A percentile compares a stretch with the other conserved stretches of the same genome.
Conservation (phyloP, 1,140 invertebrate genomes). For the Drosophila hydei region DNA sequence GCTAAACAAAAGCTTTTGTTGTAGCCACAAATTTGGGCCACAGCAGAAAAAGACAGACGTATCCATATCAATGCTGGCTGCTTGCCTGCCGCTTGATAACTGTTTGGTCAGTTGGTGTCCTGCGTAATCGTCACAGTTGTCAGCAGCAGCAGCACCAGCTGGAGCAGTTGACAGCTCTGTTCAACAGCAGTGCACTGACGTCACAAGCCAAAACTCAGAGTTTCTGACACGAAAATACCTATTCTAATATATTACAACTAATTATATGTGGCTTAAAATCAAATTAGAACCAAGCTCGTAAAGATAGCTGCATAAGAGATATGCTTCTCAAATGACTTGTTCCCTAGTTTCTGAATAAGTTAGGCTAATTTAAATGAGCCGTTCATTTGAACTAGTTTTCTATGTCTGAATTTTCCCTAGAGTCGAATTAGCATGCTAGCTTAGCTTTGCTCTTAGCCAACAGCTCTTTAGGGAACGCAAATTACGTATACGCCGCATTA, state of each 20-base stretch:
- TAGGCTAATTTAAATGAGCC: too few relatives aligned
- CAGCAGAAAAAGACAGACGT: slow-evolving; percentile 3
- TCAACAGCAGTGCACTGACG: slow-evolving; percentile 38
- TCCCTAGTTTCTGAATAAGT: too few relatives aligned
- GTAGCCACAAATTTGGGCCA: slow-evolving; percentile 16
- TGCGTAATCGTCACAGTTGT: slow-evolving; percentile 52
- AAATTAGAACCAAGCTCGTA: too few relatives aligned
- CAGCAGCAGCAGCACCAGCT: slow-evolving; percentile 25
- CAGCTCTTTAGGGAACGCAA: neutral
- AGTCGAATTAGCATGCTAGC: slow-evolving; percentile 29
- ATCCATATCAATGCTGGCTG: slow-evolving; percentile 7
- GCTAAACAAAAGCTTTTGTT: slow-evolving; percentile 48
- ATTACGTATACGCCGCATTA: slow-evolving; percentile 8
- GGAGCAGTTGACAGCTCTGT: slow-evolving; percentile 32
- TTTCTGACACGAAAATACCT: too few relatives aligned
- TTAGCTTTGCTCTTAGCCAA: neutral
- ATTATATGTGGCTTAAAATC: too few relatives aligned
- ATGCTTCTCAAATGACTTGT: too few relatives aligned
- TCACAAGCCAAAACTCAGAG: slow-evolving; percentile 22
- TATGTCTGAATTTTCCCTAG: neutral
- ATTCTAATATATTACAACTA: too few relatives aligned
- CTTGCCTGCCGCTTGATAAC: neutral
- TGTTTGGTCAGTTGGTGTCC: slow-evolving; percentile 44
- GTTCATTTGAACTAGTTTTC: too few relatives aligned
- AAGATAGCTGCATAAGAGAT: too few relatives aligned